Base-by-base conservation (phyloP, 2,113 vertebrate genomes). In the Thermophis baileyi region DNA sequence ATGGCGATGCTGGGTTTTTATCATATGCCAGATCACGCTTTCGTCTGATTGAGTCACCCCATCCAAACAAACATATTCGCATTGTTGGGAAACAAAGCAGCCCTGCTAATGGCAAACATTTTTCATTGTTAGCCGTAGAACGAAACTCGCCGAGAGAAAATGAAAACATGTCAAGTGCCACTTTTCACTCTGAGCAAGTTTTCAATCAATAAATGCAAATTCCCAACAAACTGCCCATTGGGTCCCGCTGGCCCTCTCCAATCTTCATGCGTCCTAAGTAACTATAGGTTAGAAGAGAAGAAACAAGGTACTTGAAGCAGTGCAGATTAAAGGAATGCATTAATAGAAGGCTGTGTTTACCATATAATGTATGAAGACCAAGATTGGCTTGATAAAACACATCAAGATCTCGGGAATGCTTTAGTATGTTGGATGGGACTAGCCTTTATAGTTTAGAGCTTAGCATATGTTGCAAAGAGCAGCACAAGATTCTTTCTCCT, bases 191-290 rank as follows among this genome's bases (percentile, higher is more conserved):
- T 5, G 89, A 89, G 50, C 87, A 81, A 69, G 60, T 54, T 92
- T 92, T 92, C 74, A 92, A 89, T 81, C 91, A 89, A 92, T 92
- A 89, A 92, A 89, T 89, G 60, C 47, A 92, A 74, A 92, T 92
- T 46, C 50, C 69, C 25, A 88, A n/a, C 50, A 47, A 92, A 35
- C 35, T n/a, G 47, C 22, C 51, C 51, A 57, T 30, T 54, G 60
- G 47, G 25, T 63, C 40, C 46, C 9, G 27, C 30, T 35, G 46
- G 50, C 49, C 51, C 69, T 91, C 69, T 20, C 46, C 86, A 87
- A 49, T 51, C 25, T 57, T 51, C 85, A 63, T 9, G 47, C 60
- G 6, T 63, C n/a, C 85, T 51, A n/a, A 30, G 6, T 86, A 92
- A 25, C 86, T 50, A 35, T 27, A 35, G 69, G 2, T 88, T 40